phyloP scores from a whole-genome alignment of 2,113 vertebrate species.

The Gnathonemus echidnorhynchus region DNA sequence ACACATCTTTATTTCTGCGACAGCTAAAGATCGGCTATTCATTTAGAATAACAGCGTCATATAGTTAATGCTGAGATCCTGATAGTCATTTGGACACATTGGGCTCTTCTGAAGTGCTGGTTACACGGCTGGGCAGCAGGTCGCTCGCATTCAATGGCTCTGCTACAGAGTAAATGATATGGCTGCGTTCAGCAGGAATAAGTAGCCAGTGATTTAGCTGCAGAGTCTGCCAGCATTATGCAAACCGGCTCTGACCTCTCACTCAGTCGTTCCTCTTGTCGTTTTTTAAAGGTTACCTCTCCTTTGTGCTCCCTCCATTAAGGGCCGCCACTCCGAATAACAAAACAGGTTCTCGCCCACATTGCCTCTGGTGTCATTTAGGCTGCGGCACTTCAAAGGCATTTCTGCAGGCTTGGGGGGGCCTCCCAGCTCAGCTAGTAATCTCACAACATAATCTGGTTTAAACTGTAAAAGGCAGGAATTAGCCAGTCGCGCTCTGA shows the following conservation, averaged over 20 bases:
- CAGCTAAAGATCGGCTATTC: background rate
- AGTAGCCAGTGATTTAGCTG: constrained; percentile 42
- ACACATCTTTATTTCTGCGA: background rate
- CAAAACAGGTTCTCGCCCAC: constrained; percentile 55
- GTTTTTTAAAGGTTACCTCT: constrained; percentile 51
- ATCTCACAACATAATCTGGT: constrained; percentile 63
- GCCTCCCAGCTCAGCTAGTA: constrained; percentile 62
- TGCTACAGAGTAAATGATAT: constrained; percentile 42
- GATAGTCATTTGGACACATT: constrained; percentile 57
- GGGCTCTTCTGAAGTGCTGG: constrained; percentile 56
- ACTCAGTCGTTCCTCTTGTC: constrained; percentile 27
- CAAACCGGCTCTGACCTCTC: constrained; percentile 40
- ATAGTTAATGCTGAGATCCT: background rate
- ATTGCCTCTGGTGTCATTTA: constrained; percentile 64
- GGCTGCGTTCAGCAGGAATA: constrained; percentile 45
- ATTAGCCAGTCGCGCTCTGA: constrained; percentile 57
- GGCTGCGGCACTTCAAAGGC: constrained; percentile 60
- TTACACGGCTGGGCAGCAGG: constrained; percentile 46
- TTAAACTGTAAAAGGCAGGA: constrained; percentile 67
- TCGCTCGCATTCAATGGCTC: constrained; percentile 48
- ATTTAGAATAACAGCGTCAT: background rate
- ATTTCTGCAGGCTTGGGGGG: constrained; percentile 54
- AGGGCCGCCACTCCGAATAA: constrained; percentile 59
- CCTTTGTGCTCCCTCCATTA: constrained; percentile 56
- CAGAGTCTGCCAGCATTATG: constrained; percentile 36